Percentiles rank a stretch among this genome's conserved stretches.
These are phyloP conservation scores for Xenus cinereus DNA, from an alignment of 2,113 vertebrate species.

Conservation along the genomic window DNA sequence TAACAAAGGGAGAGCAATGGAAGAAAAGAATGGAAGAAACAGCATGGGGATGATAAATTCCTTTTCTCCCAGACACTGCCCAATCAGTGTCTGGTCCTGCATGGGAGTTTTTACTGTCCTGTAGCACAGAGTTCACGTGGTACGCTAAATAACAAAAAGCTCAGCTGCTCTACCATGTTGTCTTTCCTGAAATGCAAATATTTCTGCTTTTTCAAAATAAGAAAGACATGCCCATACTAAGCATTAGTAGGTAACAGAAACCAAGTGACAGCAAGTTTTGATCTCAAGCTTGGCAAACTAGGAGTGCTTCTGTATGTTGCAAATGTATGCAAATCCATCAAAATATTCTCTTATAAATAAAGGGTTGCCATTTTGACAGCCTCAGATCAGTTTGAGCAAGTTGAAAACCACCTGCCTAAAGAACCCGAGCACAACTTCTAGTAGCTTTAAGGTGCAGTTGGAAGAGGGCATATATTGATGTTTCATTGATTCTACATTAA, in stretches of 20 bases:
- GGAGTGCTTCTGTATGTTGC: background rate
- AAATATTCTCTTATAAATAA: background rate
- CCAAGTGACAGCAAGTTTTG: background rate
- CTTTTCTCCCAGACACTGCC: background rate
- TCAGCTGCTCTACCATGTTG: background rate
- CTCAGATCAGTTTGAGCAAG: background rate
- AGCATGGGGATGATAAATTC: background rate
- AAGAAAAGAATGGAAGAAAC: background rate
- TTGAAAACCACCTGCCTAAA: background rate
- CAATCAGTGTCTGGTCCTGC: fast-evolving
- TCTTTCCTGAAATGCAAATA: background rate
- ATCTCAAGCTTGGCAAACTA: background rate
- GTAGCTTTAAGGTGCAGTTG: background rate
- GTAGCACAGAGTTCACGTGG: background rate
- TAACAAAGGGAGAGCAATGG: background rate
- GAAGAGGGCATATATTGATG: background rate
- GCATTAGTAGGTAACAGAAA: background rate
- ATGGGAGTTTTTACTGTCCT: background rate
- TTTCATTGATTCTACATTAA: background rate
- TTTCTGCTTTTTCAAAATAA: background rate
- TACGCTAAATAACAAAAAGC: background rate
- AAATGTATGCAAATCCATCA: background rate
- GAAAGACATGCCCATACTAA: background rate
- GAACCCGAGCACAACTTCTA: background rate
- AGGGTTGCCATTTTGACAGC: background rate